Conservation (phyloP, 2,888 invertebrate genomes). For the Chalcosyrphus nemorum region DNA sequence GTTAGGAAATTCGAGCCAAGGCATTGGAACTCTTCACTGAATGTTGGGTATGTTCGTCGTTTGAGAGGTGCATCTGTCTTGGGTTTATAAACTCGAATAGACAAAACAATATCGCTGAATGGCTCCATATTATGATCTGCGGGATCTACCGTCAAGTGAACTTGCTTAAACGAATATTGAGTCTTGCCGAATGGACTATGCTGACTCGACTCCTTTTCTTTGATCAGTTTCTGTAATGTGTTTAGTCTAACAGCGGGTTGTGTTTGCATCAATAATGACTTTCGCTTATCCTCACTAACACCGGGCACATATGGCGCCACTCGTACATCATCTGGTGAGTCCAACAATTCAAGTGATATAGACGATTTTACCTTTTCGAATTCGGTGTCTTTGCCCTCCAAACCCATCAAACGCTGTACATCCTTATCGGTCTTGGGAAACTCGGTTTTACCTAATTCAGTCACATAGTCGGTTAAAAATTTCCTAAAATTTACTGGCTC, state of each 20-base stretch:
- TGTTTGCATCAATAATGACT: constrained; percentile 32
- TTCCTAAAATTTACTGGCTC: constrained; percentile 75
- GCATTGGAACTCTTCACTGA: constrained; percentile 85
- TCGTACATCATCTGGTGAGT: constrained; percentile 74
- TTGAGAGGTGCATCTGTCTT: constrained; percentile 79
- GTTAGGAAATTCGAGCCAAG: constrained; percentile 87
- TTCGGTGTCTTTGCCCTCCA: constrained; percentile 49
- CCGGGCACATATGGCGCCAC: constrained; percentile 74
- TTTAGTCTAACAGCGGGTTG: constrained; percentile 68
- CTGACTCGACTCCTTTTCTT: constrained; percentile 67
- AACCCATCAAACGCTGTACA: constrained; percentile 68
- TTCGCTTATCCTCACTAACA: constrained; percentile 64
- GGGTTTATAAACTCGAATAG: constrained; percentile 83
- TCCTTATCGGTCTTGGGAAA: constrained; percentile 71
- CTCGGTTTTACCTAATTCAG: constrained; percentile 28
- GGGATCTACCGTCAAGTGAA: background rate
- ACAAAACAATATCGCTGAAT: constrained; percentile 81
- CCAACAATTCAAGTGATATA: constrained; percentile 74
- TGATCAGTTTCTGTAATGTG: constrained; percentile 64
- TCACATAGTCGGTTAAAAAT: constrained; percentile 75
- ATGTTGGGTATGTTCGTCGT: constrained; percentile 79
- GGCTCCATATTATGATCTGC: constrained; percentile 75
- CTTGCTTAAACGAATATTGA: constrained; percentile 52
- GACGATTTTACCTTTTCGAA: constrained; percentile 71
- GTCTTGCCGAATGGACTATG: constrained; percentile 75